phyloP scores from a whole-genome alignment of 2,888 invertebrate species.

The Crocallis elinguaria region DNA sequence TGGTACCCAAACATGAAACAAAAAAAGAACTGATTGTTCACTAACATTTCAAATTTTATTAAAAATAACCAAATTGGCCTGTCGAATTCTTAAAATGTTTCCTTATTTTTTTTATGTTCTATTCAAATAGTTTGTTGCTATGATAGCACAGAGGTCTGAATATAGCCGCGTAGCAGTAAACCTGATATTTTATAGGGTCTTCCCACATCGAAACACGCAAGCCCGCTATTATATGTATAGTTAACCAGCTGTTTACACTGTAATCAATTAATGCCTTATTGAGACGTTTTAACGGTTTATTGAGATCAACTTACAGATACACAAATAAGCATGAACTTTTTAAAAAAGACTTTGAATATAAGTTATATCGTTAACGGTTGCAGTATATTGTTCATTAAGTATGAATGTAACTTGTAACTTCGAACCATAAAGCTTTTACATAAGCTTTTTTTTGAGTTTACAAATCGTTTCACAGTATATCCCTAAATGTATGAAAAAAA shows the following conservation, averaged over 20 bases:
- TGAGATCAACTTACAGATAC: background rate
- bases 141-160: constrained; percentile 54
- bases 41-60: background rate
- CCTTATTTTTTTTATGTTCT: constrained; percentile 35
- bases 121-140: constrained; percentile 47
- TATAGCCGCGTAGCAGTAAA: constrained; percentile 62
- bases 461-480: too few species aligned
- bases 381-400: too few species aligned
- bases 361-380: too few species aligned
- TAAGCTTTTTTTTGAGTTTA: too few species aligned
- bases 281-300: background rate
- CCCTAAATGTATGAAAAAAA: too few species aligned
- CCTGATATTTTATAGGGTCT: constrained; percentile 59
- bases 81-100: constrained; percentile 26
- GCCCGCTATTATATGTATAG: constrained; percentile 14
- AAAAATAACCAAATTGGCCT: constrained; percentile 18
- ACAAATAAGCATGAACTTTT: too few species aligned
- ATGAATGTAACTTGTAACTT: too few species aligned
- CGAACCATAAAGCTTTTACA: too few species aligned
- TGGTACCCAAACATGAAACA: too few species aligned
- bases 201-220: constrained; percentile 28
- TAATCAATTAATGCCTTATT: constrained; percentile 4
- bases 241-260: background rate
- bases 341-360: too few species aligned
- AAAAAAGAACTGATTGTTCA: too few species aligned